Evolutionary conservation across 2,888 invertebrate genomes (phyloP), one percentile per base, ranked within the genome.

Genomic region (Orthosia cruda): DNA sequence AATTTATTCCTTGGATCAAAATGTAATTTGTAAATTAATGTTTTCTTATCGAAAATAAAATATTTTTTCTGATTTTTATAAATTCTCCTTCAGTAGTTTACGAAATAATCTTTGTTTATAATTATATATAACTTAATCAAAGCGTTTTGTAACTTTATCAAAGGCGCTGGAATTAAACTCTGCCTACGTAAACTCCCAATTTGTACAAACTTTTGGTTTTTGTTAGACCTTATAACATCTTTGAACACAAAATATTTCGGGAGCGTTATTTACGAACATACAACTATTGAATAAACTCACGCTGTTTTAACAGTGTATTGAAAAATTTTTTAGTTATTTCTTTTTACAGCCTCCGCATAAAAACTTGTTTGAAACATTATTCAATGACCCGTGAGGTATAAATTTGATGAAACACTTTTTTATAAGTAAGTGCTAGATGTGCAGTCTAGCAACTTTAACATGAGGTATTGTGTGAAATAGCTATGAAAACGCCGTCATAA

Each of bases 381-480:
- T 57, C 7, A 49, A 76, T 45, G 15, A 52, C 12, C 40, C 45
- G 5, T 45, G 20, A 63, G 57, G 63, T 40, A 15, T 32, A 45
- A 47, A 16, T 40, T 67, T 62, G 47, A 63, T 67, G 11, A 54
- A 62, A 55, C 54, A 62, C 20, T 64, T 54, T 5, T 49, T 23
- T 40, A 13, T 40, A 23, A 26, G 47, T 16, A 71, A 80, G 5
- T 40, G 32, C 9, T 40, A 18, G 7, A 55, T 20, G 2, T 47
- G 23, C 12, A 52, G 32, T 81, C n/a, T 59, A 13, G 52, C 40
- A 15, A 57, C n/a, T 65, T 12, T 40, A 15, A 62, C 20, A 16
- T 50, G 47, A 58, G 4, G 63, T 23, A 68, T 82, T 40, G 18
- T 59, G n/a, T 55, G 40, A 70, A 67, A 78, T 16, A 45, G 16